Base-by-base conservation (phyloP, 2,113 vertebrate species). In the Riparia riparia region DNA sequence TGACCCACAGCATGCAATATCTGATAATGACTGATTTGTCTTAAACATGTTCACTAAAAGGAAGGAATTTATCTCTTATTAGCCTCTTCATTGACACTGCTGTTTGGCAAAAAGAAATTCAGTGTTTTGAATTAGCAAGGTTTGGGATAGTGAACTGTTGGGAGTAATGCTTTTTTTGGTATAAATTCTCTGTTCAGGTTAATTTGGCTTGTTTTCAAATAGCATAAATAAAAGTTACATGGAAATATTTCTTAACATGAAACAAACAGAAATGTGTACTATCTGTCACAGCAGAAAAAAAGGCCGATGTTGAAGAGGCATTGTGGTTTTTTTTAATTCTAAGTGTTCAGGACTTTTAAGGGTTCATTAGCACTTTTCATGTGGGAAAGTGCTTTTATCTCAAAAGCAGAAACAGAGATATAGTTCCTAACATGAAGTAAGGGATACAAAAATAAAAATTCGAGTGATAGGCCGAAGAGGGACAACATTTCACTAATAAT, bases 291-390 rank as follows among this genome's bases (percentile, higher is more conserved):
- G 29, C 3, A 77, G 64, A 41, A 53, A 54, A 57, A 41, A 73
- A 39, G 4, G 5, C 16, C 56, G 26, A 34, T 14, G 6, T n/a
- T 84, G 26, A 50, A 73, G 26, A 86, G 6, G 3, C 34, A 4
- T 11, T 71, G 6, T 37, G 7, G 0, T 0, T 5, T 5, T 49
- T 50, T 21, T 58, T 4, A 73, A 34, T 6, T 42, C 31, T 6
- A 61, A 9, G 16, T 65, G 2, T 91, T 87, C 57, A 66, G 12
- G 20, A 63, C 5, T 63, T 73, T 53, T n/a, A 47, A 39, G 13
- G 34, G 6, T 45, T 21, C 14, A 9, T 83, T 71, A 50, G 19
- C 45, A 45, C 11, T 60, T 25, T 60, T 14, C 13, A n/a, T 45
- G 66, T 63, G 44, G 17, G 12, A 73, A 49, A 71, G 8, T 32